These are phyloP conservation scores for Tolypeutes matacus DNA, from an alignment of 2,797 vertebrate species.

Conservation along the genomic window DNA sequence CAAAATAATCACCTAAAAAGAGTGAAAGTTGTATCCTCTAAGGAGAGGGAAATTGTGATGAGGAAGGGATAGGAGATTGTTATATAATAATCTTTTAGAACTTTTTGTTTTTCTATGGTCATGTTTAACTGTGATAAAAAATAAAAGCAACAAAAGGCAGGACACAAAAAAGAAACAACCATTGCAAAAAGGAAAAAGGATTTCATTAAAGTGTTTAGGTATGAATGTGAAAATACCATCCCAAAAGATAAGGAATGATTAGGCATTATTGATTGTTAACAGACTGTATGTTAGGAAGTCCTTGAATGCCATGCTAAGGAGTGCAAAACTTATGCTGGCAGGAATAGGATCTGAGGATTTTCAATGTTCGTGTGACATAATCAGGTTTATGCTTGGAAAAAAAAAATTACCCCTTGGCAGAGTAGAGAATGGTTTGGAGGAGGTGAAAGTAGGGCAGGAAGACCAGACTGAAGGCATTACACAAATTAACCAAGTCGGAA, in stretches of 20 bases:
- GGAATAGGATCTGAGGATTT: slow-evolving; percentile 11
- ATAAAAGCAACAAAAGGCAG: neutral
- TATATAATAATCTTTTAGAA: neutral
- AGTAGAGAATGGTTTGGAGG: neutral
- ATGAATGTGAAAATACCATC: neutral
- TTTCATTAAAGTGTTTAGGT: neutral
- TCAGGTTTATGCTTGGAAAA: neutral
- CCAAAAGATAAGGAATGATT: neutral
- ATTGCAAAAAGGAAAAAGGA: neutral
- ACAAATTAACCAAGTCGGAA: neutral
- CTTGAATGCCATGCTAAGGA: neutral
- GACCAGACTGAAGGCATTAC: neutral
- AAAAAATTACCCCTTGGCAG: neutral
- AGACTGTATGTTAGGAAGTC: neutral
- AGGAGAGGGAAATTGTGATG: neutral
- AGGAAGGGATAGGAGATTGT: neutral
- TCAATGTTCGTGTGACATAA: neutral
- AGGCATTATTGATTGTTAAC: neutral
- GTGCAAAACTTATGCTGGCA: neutral
- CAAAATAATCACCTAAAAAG: neutral
- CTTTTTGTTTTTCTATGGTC: neutral
- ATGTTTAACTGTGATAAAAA: neutral
- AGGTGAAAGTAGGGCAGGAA: neutral
- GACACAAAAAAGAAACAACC: slow-evolving; percentile 10
- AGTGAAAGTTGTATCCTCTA: neutral